These are phyloP conservation scores for Ptychodera flava DNA, from an alignment of 35 echinoderm and acorn worm species.

Conservation along the genomic window DNA sequence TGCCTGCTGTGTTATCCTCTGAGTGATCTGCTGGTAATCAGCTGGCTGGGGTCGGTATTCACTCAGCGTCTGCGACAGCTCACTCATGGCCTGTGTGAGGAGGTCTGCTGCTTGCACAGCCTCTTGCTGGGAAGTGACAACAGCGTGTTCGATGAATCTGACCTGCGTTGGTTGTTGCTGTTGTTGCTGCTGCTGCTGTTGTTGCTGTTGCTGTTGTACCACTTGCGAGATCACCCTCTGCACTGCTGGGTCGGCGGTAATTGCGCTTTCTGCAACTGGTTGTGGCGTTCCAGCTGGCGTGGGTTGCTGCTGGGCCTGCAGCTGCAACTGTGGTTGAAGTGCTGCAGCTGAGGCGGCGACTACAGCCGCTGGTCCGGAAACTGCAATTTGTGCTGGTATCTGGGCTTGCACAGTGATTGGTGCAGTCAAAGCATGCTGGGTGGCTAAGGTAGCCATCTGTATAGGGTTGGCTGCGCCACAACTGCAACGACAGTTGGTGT, in stretches of 20 bases:
- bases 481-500: background rate
- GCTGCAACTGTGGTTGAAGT: background rate
- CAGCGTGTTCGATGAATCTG: constrained; percentile 64
- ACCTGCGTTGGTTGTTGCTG: constrained; percentile 22
- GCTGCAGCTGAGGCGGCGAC: constrained; percentile 54
- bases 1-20: constrained; percentile 37
- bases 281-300: constrained; percentile 29
- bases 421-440: constrained; percentile 16
- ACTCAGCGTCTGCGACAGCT: constrained; percentile 77
- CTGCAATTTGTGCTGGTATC: constrained; percentile 9
- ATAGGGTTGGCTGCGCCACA: background rate
- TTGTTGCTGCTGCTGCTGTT: background rate
- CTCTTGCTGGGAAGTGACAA: constrained; percentile 43
- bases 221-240: constrained; percentile 17
- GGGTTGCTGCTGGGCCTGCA: constrained; percentile 5
- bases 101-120: constrained; percentile 85
- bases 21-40: constrained; percentile 60
- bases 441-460: background rate
- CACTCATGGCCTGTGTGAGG: constrained; percentile 91
- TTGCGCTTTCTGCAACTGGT: constrained; percentile 21
- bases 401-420: background rate
- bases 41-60: constrained; percentile 43
- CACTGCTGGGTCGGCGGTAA: constrained; percentile 18
- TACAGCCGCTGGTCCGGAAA: constrained; percentile 37
- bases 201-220: background rate